Percentiles rank a stretch among this genome's conserved stretches.
Conservation (phyloP, 2,888 invertebrate genomes). For the Xylota sylvarum region DNA sequence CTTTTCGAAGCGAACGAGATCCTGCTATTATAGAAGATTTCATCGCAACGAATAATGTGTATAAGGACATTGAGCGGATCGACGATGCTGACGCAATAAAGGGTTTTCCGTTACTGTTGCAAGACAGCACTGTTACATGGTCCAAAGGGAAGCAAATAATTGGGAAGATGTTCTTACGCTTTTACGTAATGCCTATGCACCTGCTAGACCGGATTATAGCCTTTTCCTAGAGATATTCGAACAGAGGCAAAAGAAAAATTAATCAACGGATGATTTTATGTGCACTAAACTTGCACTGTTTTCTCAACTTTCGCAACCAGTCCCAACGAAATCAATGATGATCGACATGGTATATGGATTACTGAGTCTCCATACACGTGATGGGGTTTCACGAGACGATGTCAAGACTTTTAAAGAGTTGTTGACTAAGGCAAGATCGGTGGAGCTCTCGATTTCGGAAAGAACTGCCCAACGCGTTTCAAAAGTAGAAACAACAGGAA, state of each 20-base stretch:
- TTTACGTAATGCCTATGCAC: slow-evolving; percentile 9
- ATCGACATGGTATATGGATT: no score
- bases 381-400: no score
- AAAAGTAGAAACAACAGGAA: no score
- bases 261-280: slow-evolving; percentile 6
- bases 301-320: no score
- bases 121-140: neutral
- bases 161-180: neutral
- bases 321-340: neutral
- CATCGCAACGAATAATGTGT: no score
- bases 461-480: no score
- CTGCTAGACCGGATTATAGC: neutral
- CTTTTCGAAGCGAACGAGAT: slow-evolving; percentile 5
- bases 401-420: no score
- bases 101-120: no score
- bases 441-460: slow-evolving; percentile 2
- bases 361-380: no score
- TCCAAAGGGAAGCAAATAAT: neutral
- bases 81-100: neutral
- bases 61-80: no score
- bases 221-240: neutral
- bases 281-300: neutral
- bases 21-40: neutral
- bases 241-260: neutral
- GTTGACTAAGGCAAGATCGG: no score